Evolutionary conservation across 2,888 invertebrate species (phyloP), one percentile per base, ranked within the genome.

Genomic region (Clostera curtula): DNA sequence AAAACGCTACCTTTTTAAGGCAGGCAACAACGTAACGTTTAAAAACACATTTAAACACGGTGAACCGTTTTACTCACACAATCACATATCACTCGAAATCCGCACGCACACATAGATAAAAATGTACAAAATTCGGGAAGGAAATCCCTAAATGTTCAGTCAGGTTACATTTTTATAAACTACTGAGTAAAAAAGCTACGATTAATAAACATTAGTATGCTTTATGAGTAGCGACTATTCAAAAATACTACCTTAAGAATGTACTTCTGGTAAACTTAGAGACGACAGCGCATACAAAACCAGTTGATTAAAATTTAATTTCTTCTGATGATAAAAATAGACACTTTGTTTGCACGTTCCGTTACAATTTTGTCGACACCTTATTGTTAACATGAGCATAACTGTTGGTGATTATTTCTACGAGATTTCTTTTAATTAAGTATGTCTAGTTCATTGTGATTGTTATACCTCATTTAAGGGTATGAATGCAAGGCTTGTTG

Each of bases 401-500:
- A 40, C 48, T 51, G 50, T 19, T 19, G 19, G n/a, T n/a, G n/a
- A 19, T 4, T 41, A 39, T 24, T 34, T 27, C 33, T 48, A 41
- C 49, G 56, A 59, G 58, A 57, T 56, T 51, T 34, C 31, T 44
- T 31, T 36, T 25, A 47, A 43, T 50, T 43, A n/a, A 39, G 24
- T 43, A 42, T 38, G 31, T 22, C 21, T 34, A 36, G 12, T 29
- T 40, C 26, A 27, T 31, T 10, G 7, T 26, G 26, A 30, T 35
- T 36, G 38, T 24, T 33, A 29, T 16, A 25, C 16, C 13, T 13
- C 10, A 8, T 16, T 22, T 70, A 83, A 0, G 84, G 83, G 41
- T 79, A 83, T 15, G 85, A 85, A 7, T 67, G 56, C 21, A 85
- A 33, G 0, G 84, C 83, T 41, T 87, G 87, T 43, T 88, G 88